Percentiles rank a stretch among this genome's conserved stretches.
phyloP scores from a whole-genome alignment of 2,888 invertebrate genomes.

The Ecdyonurus torrentis region DNA sequence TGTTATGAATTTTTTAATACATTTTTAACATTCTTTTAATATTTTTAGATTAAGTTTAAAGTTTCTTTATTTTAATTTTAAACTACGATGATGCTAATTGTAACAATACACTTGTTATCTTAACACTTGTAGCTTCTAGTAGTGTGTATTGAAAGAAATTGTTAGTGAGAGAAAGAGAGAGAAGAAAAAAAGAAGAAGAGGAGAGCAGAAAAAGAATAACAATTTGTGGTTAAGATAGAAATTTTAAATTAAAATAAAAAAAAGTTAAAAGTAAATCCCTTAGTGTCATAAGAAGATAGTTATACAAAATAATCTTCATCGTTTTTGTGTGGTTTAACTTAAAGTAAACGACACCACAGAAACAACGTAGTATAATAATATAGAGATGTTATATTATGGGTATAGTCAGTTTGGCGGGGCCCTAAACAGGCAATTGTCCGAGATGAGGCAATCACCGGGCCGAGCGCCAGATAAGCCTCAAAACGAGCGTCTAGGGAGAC shows the following conservation, averaged over 20 bases:
- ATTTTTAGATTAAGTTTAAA: too few relatives aligned
- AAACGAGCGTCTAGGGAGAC: neutral
- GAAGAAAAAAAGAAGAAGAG: neutral
- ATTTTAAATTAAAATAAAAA: neutral
- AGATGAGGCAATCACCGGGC: conserved; percentile 3
- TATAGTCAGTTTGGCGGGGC: neutral
- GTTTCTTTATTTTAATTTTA: too few relatives aligned
- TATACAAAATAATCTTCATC: neutral
- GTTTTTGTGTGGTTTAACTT: too few relatives aligned
- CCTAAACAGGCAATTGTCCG: conserved; percentile 3
- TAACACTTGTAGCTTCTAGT: neutral
- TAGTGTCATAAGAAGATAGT: neutral
- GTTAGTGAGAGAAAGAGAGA: neutral
- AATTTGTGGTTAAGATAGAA: neutral
- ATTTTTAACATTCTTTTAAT: too few relatives aligned
- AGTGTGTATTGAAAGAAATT: neutral
- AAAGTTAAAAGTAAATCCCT: neutral
- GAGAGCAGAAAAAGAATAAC: neutral
- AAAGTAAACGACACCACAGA: too few relatives aligned
- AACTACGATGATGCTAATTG: too few relatives aligned
- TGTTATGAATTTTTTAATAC: too few relatives aligned
- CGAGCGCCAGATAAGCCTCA: conserved; percentile 2
- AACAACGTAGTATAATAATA: too few relatives aligned
- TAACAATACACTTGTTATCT: too few relatives aligned
- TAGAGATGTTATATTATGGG: neutral